A percentile compares a stretch with the other conserved stretches of the same genome.
Evolutionary conservation across 1,140 invertebrate genomes (phyloP).

Genomic region (Dendroctonus valens): DNA sequence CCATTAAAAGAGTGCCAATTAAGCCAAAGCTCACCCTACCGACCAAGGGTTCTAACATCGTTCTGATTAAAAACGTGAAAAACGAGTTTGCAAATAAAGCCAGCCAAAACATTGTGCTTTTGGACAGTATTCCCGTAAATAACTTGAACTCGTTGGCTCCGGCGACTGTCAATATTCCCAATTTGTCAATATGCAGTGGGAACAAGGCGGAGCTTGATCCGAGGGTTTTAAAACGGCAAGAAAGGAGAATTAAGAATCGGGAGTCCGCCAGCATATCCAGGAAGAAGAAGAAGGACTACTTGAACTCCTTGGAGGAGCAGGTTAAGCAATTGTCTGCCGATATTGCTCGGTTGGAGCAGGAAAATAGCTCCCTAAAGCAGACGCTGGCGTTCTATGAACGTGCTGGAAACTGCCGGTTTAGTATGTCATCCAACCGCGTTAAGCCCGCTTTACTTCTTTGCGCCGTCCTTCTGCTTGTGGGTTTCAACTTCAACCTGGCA

Average conservation of each 20-base stretch:
- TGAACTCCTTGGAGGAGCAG: constrained; percentile 72
- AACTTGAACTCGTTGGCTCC: constrained; percentile 4
- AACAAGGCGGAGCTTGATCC: constrained; percentile 38
- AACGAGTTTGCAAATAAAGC: constrained; percentile 27
- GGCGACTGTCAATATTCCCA: constrained; percentile 16
- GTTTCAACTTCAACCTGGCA: constrained; percentile 43
- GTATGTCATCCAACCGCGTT: constrained; percentile 33
- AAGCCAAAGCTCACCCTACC: constrained; percentile 36
- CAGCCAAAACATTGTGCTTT: constrained; percentile 33
- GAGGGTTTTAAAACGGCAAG: constrained; percentile 75
- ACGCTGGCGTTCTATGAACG: constrained; percentile 32
- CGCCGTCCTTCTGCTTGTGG: constrained; percentile 41
- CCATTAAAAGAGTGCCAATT: constrained; percentile 35
- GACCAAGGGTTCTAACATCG: constrained; percentile 27
- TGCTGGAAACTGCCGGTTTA: constrained; percentile 10
- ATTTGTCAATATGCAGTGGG: constrained; percentile 28
- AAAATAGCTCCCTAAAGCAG: constrained; percentile 41
- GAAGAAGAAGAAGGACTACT: constrained; percentile 91
- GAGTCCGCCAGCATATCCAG: constrained; percentile 88
- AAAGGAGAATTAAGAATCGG: constrained; percentile 86
- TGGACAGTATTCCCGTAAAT: constrained; percentile 39
- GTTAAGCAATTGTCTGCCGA: constrained; percentile 70
- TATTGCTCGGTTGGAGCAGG: constrained; percentile 66
- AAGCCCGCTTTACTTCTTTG: constrained; percentile 41
- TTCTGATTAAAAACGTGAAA: constrained; percentile 34